Evolutionary conservation across 2,797 vertebrate genomes (phyloP).

Genomic region (Aselliscus stoliczkanus): DNA sequence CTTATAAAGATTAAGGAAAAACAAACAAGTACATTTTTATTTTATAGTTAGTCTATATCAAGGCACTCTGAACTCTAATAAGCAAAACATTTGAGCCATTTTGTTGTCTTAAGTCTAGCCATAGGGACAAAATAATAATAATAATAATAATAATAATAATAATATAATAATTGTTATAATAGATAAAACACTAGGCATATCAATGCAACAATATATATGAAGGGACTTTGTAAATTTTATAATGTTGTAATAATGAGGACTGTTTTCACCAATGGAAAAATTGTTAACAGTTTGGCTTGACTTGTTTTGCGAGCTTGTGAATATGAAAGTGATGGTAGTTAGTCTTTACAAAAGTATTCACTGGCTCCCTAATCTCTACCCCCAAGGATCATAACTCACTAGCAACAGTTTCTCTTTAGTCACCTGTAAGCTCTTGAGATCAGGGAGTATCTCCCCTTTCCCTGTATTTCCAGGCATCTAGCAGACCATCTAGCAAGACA

Average conservation of each 20-base stretch:
- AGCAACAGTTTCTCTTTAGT: not conserved
- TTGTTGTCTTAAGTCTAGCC: not conserved
- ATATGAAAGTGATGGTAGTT: not conserved
- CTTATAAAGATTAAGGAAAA: not conserved
- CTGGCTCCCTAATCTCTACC: not conserved
- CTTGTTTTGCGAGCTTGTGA: not conserved
- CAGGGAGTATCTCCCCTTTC: not conserved
- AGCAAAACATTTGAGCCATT: not conserved
- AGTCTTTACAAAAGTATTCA: not conserved
- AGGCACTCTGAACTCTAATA: not conserved
- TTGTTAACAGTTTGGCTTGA: not conserved
- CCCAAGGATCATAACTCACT: not conserved
- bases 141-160: not conserved
- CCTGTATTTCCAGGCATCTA: not conserved
- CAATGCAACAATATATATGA: not conserved
- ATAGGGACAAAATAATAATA: not conserved
- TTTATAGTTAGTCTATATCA: not conserved
- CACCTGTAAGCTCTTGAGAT: not conserved
- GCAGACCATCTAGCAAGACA: not conserved
- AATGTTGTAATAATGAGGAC: not conserved
- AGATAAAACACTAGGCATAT: not conserved
- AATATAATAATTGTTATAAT: not conserved
- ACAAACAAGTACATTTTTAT: not conserved
- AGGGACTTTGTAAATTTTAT: not conserved
- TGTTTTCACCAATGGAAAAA: not conserved